These are phyloP conservation scores for Tringa solitaria DNA, from an alignment of 2,113 vertebrate genomes.

Conservation along the genomic window DNA sequence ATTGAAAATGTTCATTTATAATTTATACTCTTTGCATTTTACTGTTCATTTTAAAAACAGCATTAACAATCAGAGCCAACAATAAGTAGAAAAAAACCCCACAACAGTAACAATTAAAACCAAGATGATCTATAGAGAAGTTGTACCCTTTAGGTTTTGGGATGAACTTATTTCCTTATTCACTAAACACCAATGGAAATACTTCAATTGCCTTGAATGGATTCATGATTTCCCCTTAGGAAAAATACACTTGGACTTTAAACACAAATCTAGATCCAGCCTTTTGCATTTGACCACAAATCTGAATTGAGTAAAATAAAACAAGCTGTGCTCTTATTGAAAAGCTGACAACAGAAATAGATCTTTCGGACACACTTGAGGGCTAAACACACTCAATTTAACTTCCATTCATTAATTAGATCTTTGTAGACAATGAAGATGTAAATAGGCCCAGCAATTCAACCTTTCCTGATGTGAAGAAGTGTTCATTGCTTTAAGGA, in stretches of 20 bases:
- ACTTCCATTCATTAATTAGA: neutral
- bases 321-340: neutral
- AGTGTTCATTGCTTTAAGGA: neutral
- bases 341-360: neutral
- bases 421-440: neutral
- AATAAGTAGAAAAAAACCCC: neutral
- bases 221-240: neutral
- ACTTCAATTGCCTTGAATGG: neutral
- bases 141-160: neutral
- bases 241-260: neutral
- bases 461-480: neutral
- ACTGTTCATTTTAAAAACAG: slow-evolving; percentile 48
- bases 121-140: neutral
- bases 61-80: neutral
- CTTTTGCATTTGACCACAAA: neutral
- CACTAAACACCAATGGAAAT: neutral
- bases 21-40: slow-evolving; percentile 57
- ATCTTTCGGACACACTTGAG: neutral
- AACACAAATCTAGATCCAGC: neutral
- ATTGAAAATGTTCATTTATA: slow-evolving; percentile 67
- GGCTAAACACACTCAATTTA: neutral
- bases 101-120: neutral
- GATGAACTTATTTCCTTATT: neutral
- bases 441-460: neutral
- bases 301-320: neutral